Conservation (phyloP, 2,797 vertebrate genomes). For the Poliocrania exsul region DNA sequence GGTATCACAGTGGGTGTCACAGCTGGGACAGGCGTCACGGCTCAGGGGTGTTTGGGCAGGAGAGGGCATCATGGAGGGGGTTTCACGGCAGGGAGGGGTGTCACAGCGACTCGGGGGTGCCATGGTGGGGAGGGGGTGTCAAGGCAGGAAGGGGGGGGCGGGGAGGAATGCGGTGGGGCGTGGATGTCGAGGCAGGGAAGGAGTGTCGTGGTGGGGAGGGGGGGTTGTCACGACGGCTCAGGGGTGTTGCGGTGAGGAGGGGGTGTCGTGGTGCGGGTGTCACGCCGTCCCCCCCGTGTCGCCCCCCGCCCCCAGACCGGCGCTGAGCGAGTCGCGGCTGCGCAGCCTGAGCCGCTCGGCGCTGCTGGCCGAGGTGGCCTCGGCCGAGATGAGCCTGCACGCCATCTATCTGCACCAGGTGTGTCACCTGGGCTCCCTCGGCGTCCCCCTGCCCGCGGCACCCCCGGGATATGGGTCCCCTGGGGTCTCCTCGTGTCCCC, state of each 20-base stretch:
- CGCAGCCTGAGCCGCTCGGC: slow-evolving; percentile 80
- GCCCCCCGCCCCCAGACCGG: neutral
- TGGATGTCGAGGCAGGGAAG: neutral
- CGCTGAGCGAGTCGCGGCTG: slow-evolving; percentile 27
- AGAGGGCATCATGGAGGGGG: neutral
- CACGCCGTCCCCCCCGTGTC: neutral
- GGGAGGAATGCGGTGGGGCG: neutral
- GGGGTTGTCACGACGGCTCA: neutral
- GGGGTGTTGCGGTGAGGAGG: neutral
- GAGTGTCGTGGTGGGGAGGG: neutral
- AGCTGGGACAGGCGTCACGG: neutral
- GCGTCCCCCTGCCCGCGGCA: neutral
- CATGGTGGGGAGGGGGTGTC: neutral
- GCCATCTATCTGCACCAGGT: slow-evolving; percentile 97
- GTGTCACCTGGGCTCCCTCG: neutral
- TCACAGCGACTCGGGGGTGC: neutral
- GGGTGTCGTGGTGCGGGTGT: neutral
- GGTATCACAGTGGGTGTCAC: neutral
- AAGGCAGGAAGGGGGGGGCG: too few species aligned
- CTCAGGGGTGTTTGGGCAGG: neutral
- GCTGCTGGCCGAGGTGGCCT: slow-evolving; percentile 83
- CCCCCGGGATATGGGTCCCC: neutral
- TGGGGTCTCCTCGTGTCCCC: neutral
- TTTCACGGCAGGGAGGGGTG: neutral
- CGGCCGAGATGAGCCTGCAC: slow-evolving; percentile 96